A percentile compares a stretch with the other conserved stretches of the same genome.
phyloP scores from a whole-genome alignment of 2,888 invertebrate genomes.

The Nematopogon swammerdamellus region DNA sequence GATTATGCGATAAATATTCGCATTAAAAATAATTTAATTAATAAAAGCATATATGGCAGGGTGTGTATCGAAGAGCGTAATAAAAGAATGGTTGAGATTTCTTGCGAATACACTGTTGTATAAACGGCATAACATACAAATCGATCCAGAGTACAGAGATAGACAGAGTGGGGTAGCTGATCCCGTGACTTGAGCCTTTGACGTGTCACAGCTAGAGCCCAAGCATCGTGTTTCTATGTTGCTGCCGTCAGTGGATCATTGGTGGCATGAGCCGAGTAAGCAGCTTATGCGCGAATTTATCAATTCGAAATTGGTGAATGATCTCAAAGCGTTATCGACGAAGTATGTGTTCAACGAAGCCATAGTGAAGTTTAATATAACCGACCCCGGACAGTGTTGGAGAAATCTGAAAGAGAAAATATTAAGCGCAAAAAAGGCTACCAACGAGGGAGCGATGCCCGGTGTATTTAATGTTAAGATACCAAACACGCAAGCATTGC shows the following conservation, averaged over 20 bases:
- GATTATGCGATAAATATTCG: too few relatives aligned
- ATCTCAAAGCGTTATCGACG: slow-evolving; percentile 8
- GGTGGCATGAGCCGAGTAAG: slow-evolving; percentile 6
- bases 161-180: too few relatives aligned
- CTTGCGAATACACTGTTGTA: too few relatives aligned
- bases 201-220: slow-evolving; percentile 7
- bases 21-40: too few relatives aligned
- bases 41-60: too few relatives aligned
- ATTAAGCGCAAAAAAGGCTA: slow-evolving; percentile 7
- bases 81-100: too few relatives aligned
- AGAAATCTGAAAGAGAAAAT: slow-evolving; percentile 10
- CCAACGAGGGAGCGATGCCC: slow-evolving; percentile 7
- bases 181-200: too few relatives aligned
- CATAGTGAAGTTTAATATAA: slow-evolving; percentile 6
- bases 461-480: slow-evolving; percentile 10
- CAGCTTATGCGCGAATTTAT: slow-evolving; percentile 1
- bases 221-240: slow-evolving; percentile 9
- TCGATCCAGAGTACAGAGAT: too few relatives aligned
- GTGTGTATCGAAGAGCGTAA: too few relatives aligned
- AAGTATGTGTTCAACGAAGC: slow-evolving; percentile 7
- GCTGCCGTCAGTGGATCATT: slow-evolving; percentile 7
- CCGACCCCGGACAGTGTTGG: slow-evolving; percentile 7
- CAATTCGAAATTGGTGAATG: neutral
- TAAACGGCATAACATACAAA: too few relatives aligned
- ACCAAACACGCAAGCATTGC: slow-evolving; percentile 8